phyloP scores from a whole-genome alignment of 1,140 invertebrate species.

The Lepeophtheirus salmonis region DNA sequence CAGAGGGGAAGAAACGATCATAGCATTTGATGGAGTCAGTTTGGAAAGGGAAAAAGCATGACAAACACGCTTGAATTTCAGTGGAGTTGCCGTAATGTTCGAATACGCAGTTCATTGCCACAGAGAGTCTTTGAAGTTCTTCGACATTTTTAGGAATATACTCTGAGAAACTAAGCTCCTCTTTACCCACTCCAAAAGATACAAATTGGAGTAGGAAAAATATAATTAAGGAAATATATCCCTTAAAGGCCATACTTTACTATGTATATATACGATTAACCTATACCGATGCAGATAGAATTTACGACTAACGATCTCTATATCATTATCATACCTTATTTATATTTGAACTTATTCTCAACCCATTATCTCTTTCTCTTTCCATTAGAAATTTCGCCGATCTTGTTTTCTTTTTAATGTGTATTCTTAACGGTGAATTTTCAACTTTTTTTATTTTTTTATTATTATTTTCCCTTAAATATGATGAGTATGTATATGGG shows the following conservation, averaged over 20 bases:
- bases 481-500: too few species aligned
- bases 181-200: neutral
- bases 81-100: neutral
- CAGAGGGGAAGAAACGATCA: neutral
- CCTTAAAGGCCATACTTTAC: neutral
- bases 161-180: neutral
- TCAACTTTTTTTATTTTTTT: neutral
- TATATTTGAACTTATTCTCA: too few species aligned
- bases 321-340: too few species aligned
- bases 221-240: neutral
- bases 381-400: neutral
- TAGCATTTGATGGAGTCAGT: neutral
- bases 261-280: neutral
- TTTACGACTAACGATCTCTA: too few species aligned
- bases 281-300: too few species aligned
- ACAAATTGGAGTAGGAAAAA: neutral
- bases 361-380: too few species aligned
- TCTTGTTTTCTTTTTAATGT: too few species aligned
- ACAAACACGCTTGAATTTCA: neutral
- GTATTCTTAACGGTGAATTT: neutral
- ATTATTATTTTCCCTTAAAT: too few species aligned
- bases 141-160: neutral
- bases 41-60: neutral
- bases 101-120: neutral
- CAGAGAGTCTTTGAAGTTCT: neutral